phyloP scores from a whole-genome alignment of 2,113 vertebrate species.

The Austrofundulus limnaeus region DNA sequence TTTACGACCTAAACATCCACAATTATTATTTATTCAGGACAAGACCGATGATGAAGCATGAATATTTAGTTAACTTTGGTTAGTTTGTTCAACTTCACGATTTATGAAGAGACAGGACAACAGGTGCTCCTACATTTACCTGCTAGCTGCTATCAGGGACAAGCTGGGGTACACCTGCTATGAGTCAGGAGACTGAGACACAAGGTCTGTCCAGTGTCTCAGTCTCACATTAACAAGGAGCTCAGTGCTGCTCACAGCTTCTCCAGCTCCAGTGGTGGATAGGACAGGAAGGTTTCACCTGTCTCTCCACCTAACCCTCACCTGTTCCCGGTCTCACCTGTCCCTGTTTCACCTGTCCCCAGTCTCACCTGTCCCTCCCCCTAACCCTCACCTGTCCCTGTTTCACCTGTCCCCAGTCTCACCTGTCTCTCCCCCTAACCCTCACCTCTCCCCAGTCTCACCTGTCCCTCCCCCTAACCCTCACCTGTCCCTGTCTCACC shows the following conservation, averaged over 20 bases:
- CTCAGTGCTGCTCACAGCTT: too few species aligned
- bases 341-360: constrained; percentile 79
- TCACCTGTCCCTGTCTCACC: constrained; percentile 66
- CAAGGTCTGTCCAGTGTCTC: not conserved
- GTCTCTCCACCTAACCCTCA: not conserved
- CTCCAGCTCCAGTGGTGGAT: too few species aligned
- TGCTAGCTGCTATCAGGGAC: too few species aligned
- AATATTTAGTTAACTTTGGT: too few species aligned
- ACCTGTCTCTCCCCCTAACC: not conserved
- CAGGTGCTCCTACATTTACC: not conserved
- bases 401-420: not conserved
- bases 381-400: too few species aligned
- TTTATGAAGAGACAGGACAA: not conserved
- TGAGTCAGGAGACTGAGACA: not conserved
- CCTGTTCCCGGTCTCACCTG: not conserved
- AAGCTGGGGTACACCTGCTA: not conserved
- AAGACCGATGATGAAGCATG: too few species aligned
- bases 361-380: constrained; percentile 79
- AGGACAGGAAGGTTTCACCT: not conserved
- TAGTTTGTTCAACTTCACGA: too few species aligned
- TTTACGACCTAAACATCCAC: too few species aligned
- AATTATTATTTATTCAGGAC: too few species aligned
- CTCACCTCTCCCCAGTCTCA: not conserved
- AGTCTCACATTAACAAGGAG: not conserved
- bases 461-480: too few species aligned